A percentile compares a stretch with the other conserved stretches of the same genome.
These are phyloP conservation scores for Microcaecilia unicolor DNA, from an alignment of 2,797 vertebrate genomes.

Conservation along the genomic window DNA sequence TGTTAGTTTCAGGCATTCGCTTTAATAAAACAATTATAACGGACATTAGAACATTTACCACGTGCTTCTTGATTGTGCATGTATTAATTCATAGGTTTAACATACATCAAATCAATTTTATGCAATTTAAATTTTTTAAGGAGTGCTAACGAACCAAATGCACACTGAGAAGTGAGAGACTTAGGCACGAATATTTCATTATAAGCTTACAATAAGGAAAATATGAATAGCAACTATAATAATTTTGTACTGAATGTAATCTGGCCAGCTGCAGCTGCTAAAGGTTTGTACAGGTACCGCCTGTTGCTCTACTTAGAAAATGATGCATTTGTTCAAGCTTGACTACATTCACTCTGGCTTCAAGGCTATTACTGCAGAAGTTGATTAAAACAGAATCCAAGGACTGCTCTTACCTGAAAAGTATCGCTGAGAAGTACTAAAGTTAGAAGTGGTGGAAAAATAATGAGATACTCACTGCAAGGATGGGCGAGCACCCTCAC, in stretches of 20 bases:
- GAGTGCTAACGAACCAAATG: too few relatives aligned
- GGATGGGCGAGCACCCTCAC: slow-evolving; percentile 90
- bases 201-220: too few relatives aligned
- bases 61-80: too few relatives aligned
- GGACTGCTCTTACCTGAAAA: background rate
- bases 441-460: slow-evolving; percentile 7
- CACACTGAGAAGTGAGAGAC: background rate
- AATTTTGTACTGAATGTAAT: too few relatives aligned
- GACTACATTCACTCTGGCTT: slow-evolving; percentile 18
- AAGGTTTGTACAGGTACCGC: slow-evolving; percentile 11
- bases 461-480: slow-evolving; percentile 71
- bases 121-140: too few relatives aligned
- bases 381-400: slow-evolving; percentile 2
- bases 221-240: too few relatives aligned
- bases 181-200: too few relatives aligned
- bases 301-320: slow-evolving; percentile 19
- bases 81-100: too few relatives aligned
- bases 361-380: slow-evolving; percentile 11
- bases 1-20: too few relatives aligned
- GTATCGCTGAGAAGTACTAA: background rate
- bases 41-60: too few relatives aligned
- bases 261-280: slow-evolving; percentile 13
- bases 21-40: too few relatives aligned
- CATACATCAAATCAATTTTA: too few relatives aligned
- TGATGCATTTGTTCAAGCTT: slow-evolving; percentile 26